Percentiles rank a stretch among this genome's conserved stretches.
Evolutionary conservation across 2,888 invertebrate genomes (phyloP).

Genomic region (Nesidiocoris tenuis): DNA sequence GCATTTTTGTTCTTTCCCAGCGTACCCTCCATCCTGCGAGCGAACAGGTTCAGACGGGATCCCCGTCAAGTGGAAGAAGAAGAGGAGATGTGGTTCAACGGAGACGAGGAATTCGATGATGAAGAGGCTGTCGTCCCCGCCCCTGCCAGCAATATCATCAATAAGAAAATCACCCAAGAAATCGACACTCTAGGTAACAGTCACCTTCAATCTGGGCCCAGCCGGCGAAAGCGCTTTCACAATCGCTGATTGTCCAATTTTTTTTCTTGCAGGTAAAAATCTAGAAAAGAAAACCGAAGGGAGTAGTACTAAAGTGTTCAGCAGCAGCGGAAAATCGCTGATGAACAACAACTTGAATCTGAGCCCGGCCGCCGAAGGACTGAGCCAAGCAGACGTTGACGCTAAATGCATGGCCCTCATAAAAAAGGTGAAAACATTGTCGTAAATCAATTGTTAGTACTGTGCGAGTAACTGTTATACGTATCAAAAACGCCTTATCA

Average conservation of each 20-base stretch:
- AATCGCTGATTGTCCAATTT: no score
- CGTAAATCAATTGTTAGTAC: no score
- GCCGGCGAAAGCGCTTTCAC: no score
- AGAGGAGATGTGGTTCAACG: slow-evolving; percentile 98
- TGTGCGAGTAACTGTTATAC: no score
- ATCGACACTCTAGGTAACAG: slow-evolving; percentile 62
- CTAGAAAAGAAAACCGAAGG: slow-evolving; percentile 65
- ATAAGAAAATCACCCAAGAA: slow-evolving; percentile 62
- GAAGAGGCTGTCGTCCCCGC: slow-evolving; percentile 62
- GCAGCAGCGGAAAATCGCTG: slow-evolving; percentile 51
- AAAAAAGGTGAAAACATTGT: slow-evolving; percentile 57
- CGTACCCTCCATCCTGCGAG: slow-evolving; percentile 78
- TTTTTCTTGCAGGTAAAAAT: slow-evolving; percentile 61
- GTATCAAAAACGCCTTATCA: no score
- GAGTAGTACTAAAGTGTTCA: slow-evolving; percentile 52
- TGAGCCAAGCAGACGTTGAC: slow-evolving; percentile 54
- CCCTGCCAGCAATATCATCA: slow-evolving; percentile 58
- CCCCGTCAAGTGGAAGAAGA: slow-evolving; percentile 93
- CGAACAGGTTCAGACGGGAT: slow-evolving; percentile 82
- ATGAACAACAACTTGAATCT: slow-evolving; percentile 53
- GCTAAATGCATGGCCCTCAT: slow-evolving; percentile 58
- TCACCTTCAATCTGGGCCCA: no score
- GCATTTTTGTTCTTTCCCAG: no score
- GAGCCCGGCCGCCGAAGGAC: slow-evolving; percentile 50
- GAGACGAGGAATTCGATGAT: slow-evolving; percentile 90